Evolutionary conservation across 1,140 invertebrate genomes (phyloP), one percentile per base, ranked within the genome.

Genomic region (Leptopilina clavipes): DNA sequence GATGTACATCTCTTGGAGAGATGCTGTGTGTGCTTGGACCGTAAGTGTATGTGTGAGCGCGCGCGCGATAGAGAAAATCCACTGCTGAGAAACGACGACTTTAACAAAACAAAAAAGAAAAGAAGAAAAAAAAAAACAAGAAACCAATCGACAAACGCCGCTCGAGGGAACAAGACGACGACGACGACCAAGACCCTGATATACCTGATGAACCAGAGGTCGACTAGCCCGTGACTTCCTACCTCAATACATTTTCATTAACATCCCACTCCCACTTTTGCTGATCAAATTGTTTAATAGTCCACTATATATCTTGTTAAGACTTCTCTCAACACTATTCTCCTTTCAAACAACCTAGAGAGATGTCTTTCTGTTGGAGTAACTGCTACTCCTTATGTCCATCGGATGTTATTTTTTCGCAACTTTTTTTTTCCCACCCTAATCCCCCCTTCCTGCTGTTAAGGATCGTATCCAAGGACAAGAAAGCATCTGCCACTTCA

Each of bases 181-280:
- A n/a, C 31, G 25, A 31, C 25, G 25, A 9, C 37, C 37, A 40
- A 40, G 70, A 44, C 25, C 70, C 59, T 65, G 70, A 71, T 71
- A 5, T 31, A 44, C 31, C 70, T 43, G 70, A 72, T 44, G 71
- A 48, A 48, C 52, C 45, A 8, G 3, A 25, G 19, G 43, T 71
- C 70, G 31, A 71, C 43, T 71, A 43, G 22, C n/a, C 65, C 65
- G 12, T 31, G 70, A 31, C 37, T 71, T 71, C 43, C 70, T 44
- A 37, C 37, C 37, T n/a, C 19, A 17, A 54, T 54, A 73, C 71
- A 73, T 73, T 73, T 73, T 74, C 52, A 56, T 74, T 74, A 56
- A 56, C 56, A 44, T 59, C 72, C 48, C 22, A 65, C 25, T 65
- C 22, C 48, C 48, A 40, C 37, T 17, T 52, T 17, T 52, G n/a